Evolutionary conservation across 1,140 invertebrate genomes (phyloP).

Genomic region (Scaptomyza hsui): DNA sequence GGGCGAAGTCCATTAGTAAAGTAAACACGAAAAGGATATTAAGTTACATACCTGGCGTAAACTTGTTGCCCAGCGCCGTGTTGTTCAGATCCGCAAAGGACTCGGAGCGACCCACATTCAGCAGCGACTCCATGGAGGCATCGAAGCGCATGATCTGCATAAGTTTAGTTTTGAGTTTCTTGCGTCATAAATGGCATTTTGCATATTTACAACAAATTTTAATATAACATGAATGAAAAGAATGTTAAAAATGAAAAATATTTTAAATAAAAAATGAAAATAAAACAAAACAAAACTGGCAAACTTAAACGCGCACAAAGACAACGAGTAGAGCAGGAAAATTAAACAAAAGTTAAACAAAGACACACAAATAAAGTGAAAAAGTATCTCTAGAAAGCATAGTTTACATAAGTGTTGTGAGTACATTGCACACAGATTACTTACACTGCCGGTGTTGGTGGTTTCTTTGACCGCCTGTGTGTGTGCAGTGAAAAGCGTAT

Average conservation of each 20-base stretch:
- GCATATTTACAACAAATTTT: constrained; percentile 53
- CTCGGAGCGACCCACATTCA: constrained; percentile 90
- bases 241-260: constrained; percentile 46
- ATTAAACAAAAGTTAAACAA: constrained; percentile 14
- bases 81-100: constrained; percentile 92
- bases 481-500: constrained; percentile 71
- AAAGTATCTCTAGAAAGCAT: constrained; percentile 39
- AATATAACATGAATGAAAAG: constrained; percentile 65
- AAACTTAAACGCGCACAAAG: constrained; percentile 58
- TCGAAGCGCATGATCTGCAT: constrained; percentile 91
- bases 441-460: constrained; percentile 84
- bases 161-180: constrained; percentile 81
- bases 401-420: constrained; percentile 51
- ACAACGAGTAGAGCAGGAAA: constrained; percentile 10
- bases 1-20: constrained; percentile 4
- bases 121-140: constrained; percentile 89
- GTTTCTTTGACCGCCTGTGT: constrained; percentile 84
- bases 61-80: constrained; percentile 70
- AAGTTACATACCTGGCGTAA: constrained; percentile 61
- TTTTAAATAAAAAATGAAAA: constrained; percentile 32
- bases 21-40: constrained; percentile 1
- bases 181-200: constrained; percentile 62
- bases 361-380: constrained; percentile 27
- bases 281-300: constrained; percentile 43
- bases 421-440: constrained; percentile 71